Conservation (phyloP, 2,797 vertebrate genomes). For the Cichlasoma orientale region DNA sequence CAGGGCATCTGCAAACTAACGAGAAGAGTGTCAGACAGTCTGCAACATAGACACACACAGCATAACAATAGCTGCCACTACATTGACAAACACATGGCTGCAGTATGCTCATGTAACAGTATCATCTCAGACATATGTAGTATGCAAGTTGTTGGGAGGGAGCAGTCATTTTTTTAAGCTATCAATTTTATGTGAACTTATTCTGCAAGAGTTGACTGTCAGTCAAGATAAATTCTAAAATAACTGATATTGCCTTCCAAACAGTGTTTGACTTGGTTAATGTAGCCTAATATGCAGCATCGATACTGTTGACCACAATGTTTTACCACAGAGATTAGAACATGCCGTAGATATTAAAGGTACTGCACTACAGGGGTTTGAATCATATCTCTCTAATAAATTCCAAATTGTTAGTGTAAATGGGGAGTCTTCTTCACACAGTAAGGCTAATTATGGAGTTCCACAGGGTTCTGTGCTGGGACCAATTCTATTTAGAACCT, state of each 20-base stretch:
- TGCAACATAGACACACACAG: constrained; percentile 24
- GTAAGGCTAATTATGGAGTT: too few species aligned
- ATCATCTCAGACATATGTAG: neutral
- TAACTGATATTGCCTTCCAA: constrained; percentile 48
- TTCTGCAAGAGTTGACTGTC: neutral
- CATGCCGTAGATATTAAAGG: too few species aligned
- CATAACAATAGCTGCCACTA: constrained; percentile 5
- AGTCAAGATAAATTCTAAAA: neutral
- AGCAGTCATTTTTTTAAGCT: neutral
- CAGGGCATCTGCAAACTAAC: constrained; percentile 62
- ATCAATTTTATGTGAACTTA: neutral
- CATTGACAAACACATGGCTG: neutral
- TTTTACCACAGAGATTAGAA: too few species aligned
- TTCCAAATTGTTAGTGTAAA: too few species aligned
- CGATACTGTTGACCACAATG: too few species aligned
- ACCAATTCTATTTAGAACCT: too few species aligned
- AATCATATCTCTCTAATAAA: too few species aligned
- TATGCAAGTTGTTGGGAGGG: neutral
- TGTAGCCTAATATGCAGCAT: too few species aligned
- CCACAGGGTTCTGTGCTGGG: too few species aligned
- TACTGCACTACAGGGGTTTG: too few species aligned
- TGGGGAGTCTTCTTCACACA: too few species aligned
- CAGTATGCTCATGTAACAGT: constrained; percentile 8
- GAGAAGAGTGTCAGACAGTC: constrained; percentile 46
- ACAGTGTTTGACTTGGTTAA: constrained; percentile 47